Conservation (phyloP, 2,113 vertebrate species). For the Gobius niger region DNA sequence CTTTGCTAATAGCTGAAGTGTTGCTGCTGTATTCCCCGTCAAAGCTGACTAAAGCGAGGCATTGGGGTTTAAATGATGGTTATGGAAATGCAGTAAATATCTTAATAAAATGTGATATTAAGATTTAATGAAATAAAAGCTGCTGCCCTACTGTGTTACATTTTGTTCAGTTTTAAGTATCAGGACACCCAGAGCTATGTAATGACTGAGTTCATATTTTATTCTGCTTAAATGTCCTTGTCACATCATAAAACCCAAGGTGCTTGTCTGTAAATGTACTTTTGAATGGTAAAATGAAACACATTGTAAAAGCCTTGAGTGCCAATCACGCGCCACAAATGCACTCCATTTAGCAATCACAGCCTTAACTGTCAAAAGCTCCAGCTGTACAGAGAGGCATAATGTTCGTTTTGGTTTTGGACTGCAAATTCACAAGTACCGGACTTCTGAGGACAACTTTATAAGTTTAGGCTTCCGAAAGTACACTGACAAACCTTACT, state of each 20-base stretch:
- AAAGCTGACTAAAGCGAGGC: too few species aligned
- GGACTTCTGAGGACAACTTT: not conserved
- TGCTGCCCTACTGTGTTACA: too few species aligned
- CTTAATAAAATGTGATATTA: not conserved
- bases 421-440: not conserved
- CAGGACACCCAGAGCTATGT: not conserved
- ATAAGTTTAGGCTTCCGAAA: not conserved
- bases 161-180: not conserved
- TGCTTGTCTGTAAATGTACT: constrained; percentile 8
- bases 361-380: constrained; percentile 2
- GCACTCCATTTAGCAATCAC: constrained; percentile 7
- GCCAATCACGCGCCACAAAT: constrained; percentile 5
- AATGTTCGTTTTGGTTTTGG: not conserved
- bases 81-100: too few species aligned
- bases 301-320: constrained; percentile 13
- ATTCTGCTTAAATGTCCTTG: constrained; percentile 7
- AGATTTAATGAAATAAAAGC: not conserved
- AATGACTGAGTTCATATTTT: not conserved
- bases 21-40: too few species aligned
- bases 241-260: not conserved
- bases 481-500: not conserved
- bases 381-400: not conserved
- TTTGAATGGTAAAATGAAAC: constrained; percentile 10
- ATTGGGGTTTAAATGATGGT: too few species aligned
- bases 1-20: too few species aligned